phyloP scores from a whole-genome alignment of 2,113 vertebrate species.

The Lasiurus borealis region DNA sequence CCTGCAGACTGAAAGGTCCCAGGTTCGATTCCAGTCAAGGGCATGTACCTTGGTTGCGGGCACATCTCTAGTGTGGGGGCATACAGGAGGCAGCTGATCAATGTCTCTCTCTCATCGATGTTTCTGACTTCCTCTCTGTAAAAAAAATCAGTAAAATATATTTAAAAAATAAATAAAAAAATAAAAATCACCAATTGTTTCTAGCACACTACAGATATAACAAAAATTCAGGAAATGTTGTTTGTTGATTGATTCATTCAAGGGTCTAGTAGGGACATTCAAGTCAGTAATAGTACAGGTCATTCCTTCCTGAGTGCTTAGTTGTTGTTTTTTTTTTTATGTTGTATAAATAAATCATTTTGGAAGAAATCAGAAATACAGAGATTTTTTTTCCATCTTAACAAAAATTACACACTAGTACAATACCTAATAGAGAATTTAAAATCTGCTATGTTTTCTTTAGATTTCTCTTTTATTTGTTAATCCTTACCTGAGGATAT shows the following conservation, averaged over 20 bases:
- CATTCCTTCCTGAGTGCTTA: background rate
- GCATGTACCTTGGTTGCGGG: too few species aligned
- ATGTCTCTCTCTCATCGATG: too few species aligned
- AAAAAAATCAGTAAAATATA: too few species aligned
- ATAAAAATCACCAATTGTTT: background rate
- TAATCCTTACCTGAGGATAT: background rate
- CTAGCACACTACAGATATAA: background rate
- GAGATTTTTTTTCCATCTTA: background rate
- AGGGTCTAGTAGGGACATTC: background rate
- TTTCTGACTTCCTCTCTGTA: too few species aligned
- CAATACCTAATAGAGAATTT: constrained; percentile 16
- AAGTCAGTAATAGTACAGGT: background rate
- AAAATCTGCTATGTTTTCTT: constrained; percentile 48
- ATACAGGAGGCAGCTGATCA: too few species aligned
- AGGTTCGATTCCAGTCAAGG: too few species aligned
- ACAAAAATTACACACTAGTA: constrained; percentile 67
- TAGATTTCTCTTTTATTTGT: background rate
- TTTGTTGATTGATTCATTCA: background rate
- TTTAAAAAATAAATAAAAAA: too few species aligned
- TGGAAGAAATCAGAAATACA: constrained; percentile 58
- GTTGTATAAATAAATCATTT: constrained; percentile 32
- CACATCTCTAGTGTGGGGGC: too few species aligned
- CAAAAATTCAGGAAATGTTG: constrained; percentile 13
- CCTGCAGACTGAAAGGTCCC: too few species aligned
- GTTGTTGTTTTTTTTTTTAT: background rate